A percentile compares a stretch with the other conserved stretches of the same genome.
phyloP scores from a whole-genome alignment of 1,140 invertebrate genomes.

The Zaprionus ornatus region DNA sequence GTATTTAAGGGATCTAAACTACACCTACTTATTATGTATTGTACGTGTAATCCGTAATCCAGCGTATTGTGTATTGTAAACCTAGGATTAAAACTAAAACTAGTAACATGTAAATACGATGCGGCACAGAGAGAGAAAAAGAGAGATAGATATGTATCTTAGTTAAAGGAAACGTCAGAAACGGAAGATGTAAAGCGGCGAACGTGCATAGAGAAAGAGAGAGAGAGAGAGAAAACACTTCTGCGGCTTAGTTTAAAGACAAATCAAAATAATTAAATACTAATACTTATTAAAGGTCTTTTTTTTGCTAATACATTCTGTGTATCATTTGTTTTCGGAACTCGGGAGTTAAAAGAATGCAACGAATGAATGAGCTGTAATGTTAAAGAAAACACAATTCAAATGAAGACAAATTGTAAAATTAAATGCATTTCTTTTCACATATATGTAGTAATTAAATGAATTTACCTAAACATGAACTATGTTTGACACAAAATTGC shows the following conservation, averaged over 20 bases:
- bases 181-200: not conserved
- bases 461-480: no score
- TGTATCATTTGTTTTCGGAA: not conserved
- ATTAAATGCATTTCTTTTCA: no score
- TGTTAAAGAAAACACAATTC: no score
- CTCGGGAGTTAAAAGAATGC: not conserved
- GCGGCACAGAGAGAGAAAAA: not conserved
- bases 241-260: conserved; percentile 7
- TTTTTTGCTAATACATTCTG: conserved; percentile 9
- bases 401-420: no score
- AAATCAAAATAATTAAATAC: conserved; percentile 14
- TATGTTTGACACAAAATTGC: no score
- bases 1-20: not conserved
- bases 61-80: conserved; percentile 4
- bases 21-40: conserved; percentile 3
- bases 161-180: not conserved
- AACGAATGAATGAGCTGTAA: not conserved
- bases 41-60: not conserved
- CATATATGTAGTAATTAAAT: no score
- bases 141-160: not conserved
- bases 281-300: not conserved
- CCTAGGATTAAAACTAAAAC: not conserved
- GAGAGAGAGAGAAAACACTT: not conserved
- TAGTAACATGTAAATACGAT: conserved; percentile 8
- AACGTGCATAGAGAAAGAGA: not conserved